These are phyloP conservation scores for Gouania willdenowi DNA, from an alignment of 2,797 vertebrate genomes.

Conservation along the genomic window DNA sequence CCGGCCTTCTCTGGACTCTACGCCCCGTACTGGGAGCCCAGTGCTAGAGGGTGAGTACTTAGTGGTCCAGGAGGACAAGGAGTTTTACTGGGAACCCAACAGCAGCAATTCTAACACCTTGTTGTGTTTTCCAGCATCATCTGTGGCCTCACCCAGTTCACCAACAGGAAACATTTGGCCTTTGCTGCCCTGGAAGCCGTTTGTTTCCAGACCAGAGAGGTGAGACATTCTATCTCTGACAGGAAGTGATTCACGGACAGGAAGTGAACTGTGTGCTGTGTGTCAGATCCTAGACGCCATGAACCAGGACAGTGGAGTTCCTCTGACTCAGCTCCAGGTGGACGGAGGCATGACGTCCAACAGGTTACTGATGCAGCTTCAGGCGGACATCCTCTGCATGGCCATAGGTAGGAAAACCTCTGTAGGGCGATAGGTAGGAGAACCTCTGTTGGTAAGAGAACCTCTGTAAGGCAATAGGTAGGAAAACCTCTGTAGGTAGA, in stretches of 20 bases:
- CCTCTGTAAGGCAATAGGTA: too few species aligned
- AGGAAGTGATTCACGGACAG: too few species aligned
- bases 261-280: background rate
- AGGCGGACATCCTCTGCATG: constrained; percentile 90
- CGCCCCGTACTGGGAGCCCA: constrained; percentile 95
- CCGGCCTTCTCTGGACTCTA: constrained; percentile 97
- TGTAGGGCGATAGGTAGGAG: too few species aligned
- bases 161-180: constrained; percentile 90
- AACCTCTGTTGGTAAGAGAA: too few species aligned
- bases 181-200: constrained; percentile 82
- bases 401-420: constrained; percentile 88
- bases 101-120: too few species aligned
- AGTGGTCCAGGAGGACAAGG: too few species aligned
- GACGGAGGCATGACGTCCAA: constrained; percentile 94
- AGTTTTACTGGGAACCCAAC: too few species aligned
- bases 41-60: constrained; percentile 89
- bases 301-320: constrained; percentile 87
- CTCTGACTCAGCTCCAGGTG: constrained; percentile 84
- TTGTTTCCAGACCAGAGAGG: constrained; percentile 73
- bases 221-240: too few species aligned
- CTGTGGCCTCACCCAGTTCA: constrained; percentile 95
- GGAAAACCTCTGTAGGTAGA: too few species aligned
- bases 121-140: constrained; percentile 79
- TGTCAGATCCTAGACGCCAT: constrained; percentile 89
- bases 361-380: constrained; percentile 90